Percentiles rank a stretch among this genome's conserved stretches.
Conservation (phyloP, 2,888 invertebrate species). For the Phalera bucephala region DNA sequence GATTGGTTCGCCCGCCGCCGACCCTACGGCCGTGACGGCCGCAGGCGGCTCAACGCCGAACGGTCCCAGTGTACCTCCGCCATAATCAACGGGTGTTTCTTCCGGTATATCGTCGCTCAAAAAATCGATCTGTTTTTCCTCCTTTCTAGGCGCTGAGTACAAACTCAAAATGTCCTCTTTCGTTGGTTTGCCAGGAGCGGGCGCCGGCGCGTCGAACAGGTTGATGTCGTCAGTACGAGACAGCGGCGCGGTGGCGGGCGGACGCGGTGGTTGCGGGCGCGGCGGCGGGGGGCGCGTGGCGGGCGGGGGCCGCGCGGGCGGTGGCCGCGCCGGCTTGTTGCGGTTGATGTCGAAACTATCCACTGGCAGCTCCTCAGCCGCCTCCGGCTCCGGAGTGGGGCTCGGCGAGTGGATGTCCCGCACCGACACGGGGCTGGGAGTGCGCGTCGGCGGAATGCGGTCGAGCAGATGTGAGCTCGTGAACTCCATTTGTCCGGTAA, state of each 20-base stretch:
- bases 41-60: conserved; percentile 45
- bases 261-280: conserved; percentile 75
- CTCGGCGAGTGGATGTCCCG: conserved; percentile 92
- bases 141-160: conserved; percentile 73
- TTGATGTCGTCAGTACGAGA: conserved; percentile 23
- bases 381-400: conserved; percentile 87
- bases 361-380: conserved; percentile 27
- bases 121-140: conserved; percentile 78
- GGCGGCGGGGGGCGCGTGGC: conserved; percentile 63
- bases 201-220: conserved; percentile 1
- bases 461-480: conserved; percentile 92
- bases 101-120: conserved; percentile 82
- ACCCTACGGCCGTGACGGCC: conserved; percentile 16
- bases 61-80: conserved; percentile 25
- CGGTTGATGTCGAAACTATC: conserved; percentile 68
- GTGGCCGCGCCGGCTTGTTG: conserved; percentile 56
- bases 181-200: conserved; percentile 60
- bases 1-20: conserved; percentile 5
- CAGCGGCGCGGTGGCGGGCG: conserved; percentile 70
- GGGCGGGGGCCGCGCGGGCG: conserved; percentile 51
- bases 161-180: conserved; percentile 85
- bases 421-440: conserved; percentile 94
- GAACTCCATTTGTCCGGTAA: conserved; percentile 94
- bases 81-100: conserved; percentile 38
- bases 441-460: conserved; percentile 91